Base-by-base conservation (phyloP, 2,113 vertebrate species). In the Chaetura pelagica region DNA sequence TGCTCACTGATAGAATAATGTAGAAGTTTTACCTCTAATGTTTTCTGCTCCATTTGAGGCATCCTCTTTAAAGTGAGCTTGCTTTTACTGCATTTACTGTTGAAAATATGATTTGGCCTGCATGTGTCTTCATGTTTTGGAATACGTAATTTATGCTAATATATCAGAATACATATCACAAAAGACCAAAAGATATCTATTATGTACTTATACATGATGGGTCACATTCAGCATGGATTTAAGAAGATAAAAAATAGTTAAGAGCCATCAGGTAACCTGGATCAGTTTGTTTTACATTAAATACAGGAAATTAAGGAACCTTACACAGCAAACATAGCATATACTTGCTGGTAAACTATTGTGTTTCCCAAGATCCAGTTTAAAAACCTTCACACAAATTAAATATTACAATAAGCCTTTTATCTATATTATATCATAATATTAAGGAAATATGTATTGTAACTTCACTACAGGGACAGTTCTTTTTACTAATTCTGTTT, bases 11-110 rank as follows among this genome's bases (percentile, higher is more conserved):
- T 89, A 93, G 76, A 94, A 94, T 93, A 90, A 95, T 68, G 73
- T 27, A 76, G 57, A 97, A 96, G 83, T 96, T 97, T 94, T 96
- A 91, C 59, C 76, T 86, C 87, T 91, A 87, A 89, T 91, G 68
- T 94, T 93, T 97, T 95, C 81, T 95, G 84, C 89, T 91, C 93
- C 85, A 90, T 95, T 97, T 97, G 87, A 96, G 79, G 54, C 74
- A 88, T 69, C 51, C 69, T 84, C 76, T 90, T 96, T 90, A 92
- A 93, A 96, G 83, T 79, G 32, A 95, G 68, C 38, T 85, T 64
- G 48, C n/a, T 86, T 34, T 57, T 84, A 58, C 54, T 78, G 57
- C 42, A 79, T 68, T 81, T 87, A 76, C 42, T 92, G 30, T 55
- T 42, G 59, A 57, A 84, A 84, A 78, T 48, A 61, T 6, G 66